Conservation (phyloP, 53 echinoderm and acorn worm species). For the Zoroaster sp. region DNA sequence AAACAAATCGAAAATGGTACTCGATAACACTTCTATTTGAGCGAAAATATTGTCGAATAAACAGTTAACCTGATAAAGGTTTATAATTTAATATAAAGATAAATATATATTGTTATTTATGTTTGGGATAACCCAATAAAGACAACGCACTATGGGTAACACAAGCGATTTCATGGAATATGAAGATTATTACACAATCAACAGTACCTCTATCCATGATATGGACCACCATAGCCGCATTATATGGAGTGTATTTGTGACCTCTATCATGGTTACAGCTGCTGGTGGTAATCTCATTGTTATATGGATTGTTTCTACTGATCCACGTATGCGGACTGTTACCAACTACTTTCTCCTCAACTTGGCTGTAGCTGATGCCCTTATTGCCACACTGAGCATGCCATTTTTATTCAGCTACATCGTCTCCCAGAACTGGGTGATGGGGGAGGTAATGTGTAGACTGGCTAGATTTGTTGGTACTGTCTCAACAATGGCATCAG, state of each 20-base stretch:
- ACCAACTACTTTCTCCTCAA: slow-evolving; percentile 94
- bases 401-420: slow-evolving; percentile 73
- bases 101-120: neutral
- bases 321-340: slow-evolving; percentile 86
- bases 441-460: slow-evolving; percentile 70
- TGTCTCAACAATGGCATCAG: slow-evolving; percentile 72
- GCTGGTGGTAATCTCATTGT: slow-evolving; percentile 92
- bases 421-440: slow-evolving; percentile 74
- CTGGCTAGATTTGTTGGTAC: slow-evolving; percentile 67
- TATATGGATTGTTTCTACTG: slow-evolving; percentile 90
- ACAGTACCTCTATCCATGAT: neutral
- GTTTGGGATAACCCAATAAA: neutral
- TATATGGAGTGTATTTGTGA: slow-evolving; percentile 79
- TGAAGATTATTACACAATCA: slow-evolving; percentile 20
- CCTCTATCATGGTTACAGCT: slow-evolving; percentile 67
- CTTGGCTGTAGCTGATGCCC: slow-evolving; percentile 82
- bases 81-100: no score
- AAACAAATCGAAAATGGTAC: no score
- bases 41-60: no score
- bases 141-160: slow-evolving; percentile 7
- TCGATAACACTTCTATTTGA: no score
- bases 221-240: slow-evolving; percentile 46
- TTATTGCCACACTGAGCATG: slow-evolving; percentile 83
- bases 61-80: no score
- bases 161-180: slow-evolving; percentile 47